These are phyloP conservation scores for Physella acuta DNA, from an alignment of 1,140 invertebrate genomes.

Conservation along the genomic window DNA sequence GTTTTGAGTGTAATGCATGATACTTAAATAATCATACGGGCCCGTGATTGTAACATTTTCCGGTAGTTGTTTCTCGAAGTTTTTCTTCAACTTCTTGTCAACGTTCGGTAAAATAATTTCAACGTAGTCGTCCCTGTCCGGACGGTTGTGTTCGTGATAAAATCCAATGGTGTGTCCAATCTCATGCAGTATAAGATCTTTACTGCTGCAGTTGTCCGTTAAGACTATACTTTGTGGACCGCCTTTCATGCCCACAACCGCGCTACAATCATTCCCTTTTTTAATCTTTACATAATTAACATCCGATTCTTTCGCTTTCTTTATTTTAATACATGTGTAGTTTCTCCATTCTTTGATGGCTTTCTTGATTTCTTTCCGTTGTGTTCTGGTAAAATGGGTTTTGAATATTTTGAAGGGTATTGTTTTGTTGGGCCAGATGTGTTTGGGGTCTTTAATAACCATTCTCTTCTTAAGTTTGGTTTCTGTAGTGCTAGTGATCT, in stretches of 20 bases:
- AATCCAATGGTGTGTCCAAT: slow-evolving; percentile 65
- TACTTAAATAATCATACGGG: slow-evolving; percentile 83
- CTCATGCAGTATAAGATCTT: slow-evolving; percentile 44
- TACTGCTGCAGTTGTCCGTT: slow-evolving; percentile 27
- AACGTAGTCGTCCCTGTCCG: slow-evolving; percentile 58
- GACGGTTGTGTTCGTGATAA: slow-evolving; percentile 61
- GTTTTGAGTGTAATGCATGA: slow-evolving; percentile 87
- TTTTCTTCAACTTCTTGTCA: slow-evolving; percentile 70
- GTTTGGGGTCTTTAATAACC: background rate
- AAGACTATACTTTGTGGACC: slow-evolving; percentile 12
- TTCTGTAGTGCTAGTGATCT: too few relatives aligned
- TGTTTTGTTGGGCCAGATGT: background rate
- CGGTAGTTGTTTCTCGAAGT: slow-evolving; percentile 91
- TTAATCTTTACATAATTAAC: background rate
- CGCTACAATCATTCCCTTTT: background rate
- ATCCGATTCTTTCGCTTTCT: background rate
- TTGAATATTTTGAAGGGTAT: background rate
- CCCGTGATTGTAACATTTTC: slow-evolving; percentile 89
- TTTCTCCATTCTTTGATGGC: background rate
- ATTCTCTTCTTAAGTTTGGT: background rate
- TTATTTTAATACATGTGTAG: background rate
- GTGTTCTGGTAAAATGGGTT: background rate
- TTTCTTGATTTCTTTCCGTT: background rate
- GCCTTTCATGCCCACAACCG: slow-evolving; percentile 22
- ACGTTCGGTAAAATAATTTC: slow-evolving; percentile 49